A percentile compares a stretch with the other conserved stretches of the same genome.
These are phyloP conservation scores for Chrysoperla carnea DNA, from an alignment of 1,140 invertebrate species.

Conservation along the genomic window DNA sequence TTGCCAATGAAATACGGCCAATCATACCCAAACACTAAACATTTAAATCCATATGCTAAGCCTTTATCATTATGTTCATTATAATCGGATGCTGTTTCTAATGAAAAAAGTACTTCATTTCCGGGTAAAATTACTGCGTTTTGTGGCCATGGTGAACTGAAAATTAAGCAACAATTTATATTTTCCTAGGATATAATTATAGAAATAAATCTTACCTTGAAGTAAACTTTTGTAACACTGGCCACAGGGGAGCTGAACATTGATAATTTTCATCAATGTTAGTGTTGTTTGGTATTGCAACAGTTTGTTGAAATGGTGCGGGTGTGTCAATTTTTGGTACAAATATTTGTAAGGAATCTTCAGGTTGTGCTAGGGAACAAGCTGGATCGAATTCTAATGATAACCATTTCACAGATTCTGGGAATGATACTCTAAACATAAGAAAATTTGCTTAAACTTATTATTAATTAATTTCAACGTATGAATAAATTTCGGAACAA, in stretches of 20 bases:
- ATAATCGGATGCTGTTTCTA: constrained; percentile 92
- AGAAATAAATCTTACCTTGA: constrained; percentile 11
- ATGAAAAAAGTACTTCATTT: constrained; percentile 83
- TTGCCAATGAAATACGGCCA: constrained; percentile 32
- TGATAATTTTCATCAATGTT: constrained; percentile 12
- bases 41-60: constrained; percentile 78
- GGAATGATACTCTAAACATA: constrained; percentile 62
- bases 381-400: constrained; percentile 83
- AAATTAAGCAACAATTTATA: constrained; percentile 10
- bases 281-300: constrained; percentile 1
- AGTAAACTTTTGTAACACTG: constrained; percentile 48
- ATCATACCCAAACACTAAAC: constrained; percentile 82
- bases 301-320: neutral
- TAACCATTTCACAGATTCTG: constrained; percentile 75
- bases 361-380: constrained; percentile 82
- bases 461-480: neutral
- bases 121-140: constrained; percentile 76
- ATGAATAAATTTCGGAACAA: too few species aligned
- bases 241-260: constrained; percentile 37
- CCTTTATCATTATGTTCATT: constrained; percentile 71
- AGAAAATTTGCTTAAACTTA: neutral
- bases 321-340: constrained; percentile 31
- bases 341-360: constrained; percentile 81
- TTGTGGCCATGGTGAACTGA: constrained; percentile 63
- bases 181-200: neutral